Percentiles rank a stretch among this genome's conserved stretches.
phyloP scores from a whole-genome alignment of 2,797 vertebrate genomes.

The Percopsis omiscomaycus region DNA sequence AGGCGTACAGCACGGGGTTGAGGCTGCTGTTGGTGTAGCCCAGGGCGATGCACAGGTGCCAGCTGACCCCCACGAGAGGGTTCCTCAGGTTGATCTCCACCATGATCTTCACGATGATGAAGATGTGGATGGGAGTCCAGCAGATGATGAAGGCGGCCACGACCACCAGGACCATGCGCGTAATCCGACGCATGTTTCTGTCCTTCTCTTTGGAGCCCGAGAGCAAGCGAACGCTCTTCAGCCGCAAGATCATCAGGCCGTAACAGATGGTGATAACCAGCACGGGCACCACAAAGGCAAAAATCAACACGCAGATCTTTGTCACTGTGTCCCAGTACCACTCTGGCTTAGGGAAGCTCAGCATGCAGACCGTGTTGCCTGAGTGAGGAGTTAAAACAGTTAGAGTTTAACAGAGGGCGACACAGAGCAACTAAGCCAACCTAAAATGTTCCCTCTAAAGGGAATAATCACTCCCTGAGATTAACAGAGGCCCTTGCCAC shows the following conservation, averaged over 20 bases:
- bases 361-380: constrained; percentile 83
- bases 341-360: constrained; percentile 87
- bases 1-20: constrained; percentile 94
- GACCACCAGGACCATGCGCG: constrained; percentile 95
- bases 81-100: constrained; percentile 86
- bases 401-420: constrained; percentile 27
- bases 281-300: constrained; percentile 92
- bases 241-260: constrained; percentile 91
- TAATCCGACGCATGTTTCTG: constrained; percentile 90
- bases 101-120: constrained; percentile 91
- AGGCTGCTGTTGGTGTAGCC: constrained; percentile 98
- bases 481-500: constrained; percentile 16
- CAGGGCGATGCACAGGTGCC: constrained; percentile 95
- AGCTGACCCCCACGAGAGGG: constrained; percentile 85
- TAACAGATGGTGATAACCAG: constrained; percentile 97
- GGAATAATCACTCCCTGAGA: constrained; percentile 13
- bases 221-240: constrained; percentile 92
- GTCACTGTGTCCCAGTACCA: constrained; percentile 92
- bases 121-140: constrained; percentile 98
- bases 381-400: constrained; percentile 8
- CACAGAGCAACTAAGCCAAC: constrained; percentile 36
- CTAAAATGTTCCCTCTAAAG: constrained; percentile 42
- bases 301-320: constrained; percentile 96
- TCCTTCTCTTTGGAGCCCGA: constrained; percentile 97
- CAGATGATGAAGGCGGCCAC: constrained; percentile 96